Conservation (phyloP, 1,140 invertebrate genomes). For the Aethina tumida region DNA sequence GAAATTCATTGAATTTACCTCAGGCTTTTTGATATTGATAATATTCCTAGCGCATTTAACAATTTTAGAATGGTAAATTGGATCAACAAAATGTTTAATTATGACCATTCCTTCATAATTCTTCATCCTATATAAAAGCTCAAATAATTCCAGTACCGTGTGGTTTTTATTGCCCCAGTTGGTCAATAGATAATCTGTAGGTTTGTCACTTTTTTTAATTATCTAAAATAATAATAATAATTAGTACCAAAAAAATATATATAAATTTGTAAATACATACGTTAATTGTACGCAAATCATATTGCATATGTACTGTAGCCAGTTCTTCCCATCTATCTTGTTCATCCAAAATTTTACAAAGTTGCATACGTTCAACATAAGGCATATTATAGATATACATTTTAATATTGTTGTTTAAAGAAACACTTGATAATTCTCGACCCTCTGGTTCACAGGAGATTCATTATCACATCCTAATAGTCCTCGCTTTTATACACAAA, state of each 20-base stretch:
- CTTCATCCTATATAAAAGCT: conserved; percentile 52
- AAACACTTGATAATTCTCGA: no score
- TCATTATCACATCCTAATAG: no score
- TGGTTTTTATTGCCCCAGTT: conserved; percentile 75
- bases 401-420: no score
- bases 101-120: no score
- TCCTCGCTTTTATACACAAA: no score
- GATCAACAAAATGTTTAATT: no score
- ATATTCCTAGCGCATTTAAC: no score
- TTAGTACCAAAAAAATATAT: neutral
- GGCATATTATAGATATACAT: conserved; percentile 67
- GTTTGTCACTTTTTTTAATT: conserved; percentile 44
- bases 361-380: conserved; percentile 49
- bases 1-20: no score
- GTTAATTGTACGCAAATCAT: conserved; percentile 39
- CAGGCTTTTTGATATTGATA: no score
- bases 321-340: conserved; percentile 71
- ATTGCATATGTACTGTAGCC: conserved; percentile 45
- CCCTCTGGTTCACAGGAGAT: no score
- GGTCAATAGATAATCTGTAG: conserved; percentile 62
- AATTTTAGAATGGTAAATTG: no score
- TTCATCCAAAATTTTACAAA: conserved; percentile 68
- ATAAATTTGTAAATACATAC: conserved; percentile 24
- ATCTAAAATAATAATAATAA: conserved; percentile 13
- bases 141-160: conserved; percentile 64